Evolutionary conservation across 2,888 invertebrate species (phyloP), one percentile per base, ranked within the genome.

Genomic region (Rotaria magnacalcarata): DNA sequence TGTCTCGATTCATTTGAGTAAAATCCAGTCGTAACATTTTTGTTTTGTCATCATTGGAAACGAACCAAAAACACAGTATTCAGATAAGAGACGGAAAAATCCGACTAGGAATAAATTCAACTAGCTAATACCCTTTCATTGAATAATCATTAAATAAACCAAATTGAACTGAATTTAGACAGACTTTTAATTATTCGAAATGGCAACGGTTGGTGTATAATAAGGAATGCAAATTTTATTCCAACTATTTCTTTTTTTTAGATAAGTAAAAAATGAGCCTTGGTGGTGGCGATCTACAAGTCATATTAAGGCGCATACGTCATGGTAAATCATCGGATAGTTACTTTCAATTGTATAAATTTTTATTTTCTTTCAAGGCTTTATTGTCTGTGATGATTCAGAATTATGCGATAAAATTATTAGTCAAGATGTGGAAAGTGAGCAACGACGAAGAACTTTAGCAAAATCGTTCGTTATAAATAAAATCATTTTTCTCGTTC

Each of bases 351-450:
- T 27, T 67, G 2, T 11, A 41, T 67, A 67, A 5, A 34, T 67
- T 67, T 27, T 14, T 14, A 27, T 54, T 19, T 21, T 54, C 10
- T 8, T 54, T 27, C 19, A 34, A 67, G 80, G 80, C 19, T 80
- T 80, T 10, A 80, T 80, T 41, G 47, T 80, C 14, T 80, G 80
- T 80, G 80, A 80, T 47, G 80, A 80, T 11, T 47, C 80, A n/a
- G 80, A 80, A 47, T n/a, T 80, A 80, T 80, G 80, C 14, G 80
- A 80, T 19, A 80, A 80, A 47, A 80, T 80, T 47, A 80, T 80
- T 24, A 80, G 80, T 80, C 80, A 80, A 80, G 80, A 80, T n/a
- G 47, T 47, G 3, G 80, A 80, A 11, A 47, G 3, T 47, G 80
- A 80, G 16, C 43, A 47, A 80, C 14, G 80, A 80, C 80, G 80